Evolutionary conservation across 2,888 invertebrate genomes (phyloP).

Genomic region (Acronicta leporina): DNA sequence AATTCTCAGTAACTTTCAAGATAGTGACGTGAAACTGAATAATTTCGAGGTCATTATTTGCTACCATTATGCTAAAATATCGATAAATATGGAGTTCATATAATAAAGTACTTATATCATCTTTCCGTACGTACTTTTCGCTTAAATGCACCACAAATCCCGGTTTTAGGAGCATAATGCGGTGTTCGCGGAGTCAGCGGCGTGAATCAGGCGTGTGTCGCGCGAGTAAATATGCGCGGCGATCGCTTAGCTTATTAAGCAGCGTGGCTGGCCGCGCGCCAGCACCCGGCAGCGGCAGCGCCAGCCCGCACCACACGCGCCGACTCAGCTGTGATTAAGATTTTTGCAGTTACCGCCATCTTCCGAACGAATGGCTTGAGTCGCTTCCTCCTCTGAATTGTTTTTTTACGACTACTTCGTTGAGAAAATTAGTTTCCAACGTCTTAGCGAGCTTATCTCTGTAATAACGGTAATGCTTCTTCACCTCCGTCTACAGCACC

Average conservation of each 20-base stretch:
- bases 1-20: too few species aligned
- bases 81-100: background rate
- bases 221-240: constrained; percentile 59
- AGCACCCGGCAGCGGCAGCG: constrained; percentile 19
- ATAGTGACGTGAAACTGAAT: too few species aligned
- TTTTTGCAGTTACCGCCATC: constrained; percentile 60
- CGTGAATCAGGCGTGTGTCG: constrained; percentile 32
- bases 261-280: constrained; percentile 50
- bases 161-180: constrained; percentile 6
- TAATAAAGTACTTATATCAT: background rate
- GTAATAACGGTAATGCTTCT: constrained; percentile 34
- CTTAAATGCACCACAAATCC: constrained; percentile 14
- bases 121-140: background rate
- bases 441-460: constrained; percentile 42
- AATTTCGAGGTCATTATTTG: too few species aligned
- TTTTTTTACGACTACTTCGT: constrained; percentile 46
- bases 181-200: constrained; percentile 42
- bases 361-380: constrained; percentile 38
- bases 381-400: constrained; percentile 30
- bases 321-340: constrained; percentile 73
- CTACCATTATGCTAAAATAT: too few species aligned
- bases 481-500: constrained; percentile 16
- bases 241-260: constrained; percentile 74
- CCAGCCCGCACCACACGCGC: constrained; percentile 63
- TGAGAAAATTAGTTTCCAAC: constrained; percentile 46